Evolutionary conservation across 2,888 invertebrate genomes (phyloP), one percentile per base, ranked within the genome.

Genomic region (Lithophane socia): DNA sequence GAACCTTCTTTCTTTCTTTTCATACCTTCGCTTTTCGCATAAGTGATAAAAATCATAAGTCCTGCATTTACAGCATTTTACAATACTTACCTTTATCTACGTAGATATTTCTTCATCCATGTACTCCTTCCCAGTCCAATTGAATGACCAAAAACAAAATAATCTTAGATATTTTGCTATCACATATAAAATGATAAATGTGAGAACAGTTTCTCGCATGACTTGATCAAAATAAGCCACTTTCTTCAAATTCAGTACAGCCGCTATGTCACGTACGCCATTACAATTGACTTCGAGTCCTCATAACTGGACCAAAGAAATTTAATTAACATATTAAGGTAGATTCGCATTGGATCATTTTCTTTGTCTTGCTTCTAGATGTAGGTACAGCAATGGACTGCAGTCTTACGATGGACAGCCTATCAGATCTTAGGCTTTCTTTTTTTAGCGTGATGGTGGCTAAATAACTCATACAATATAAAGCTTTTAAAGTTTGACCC

Each of bases 261-360:
- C 79, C 85, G 79, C 49, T 83, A 78, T n/a, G 79, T 86, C 75
- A 80, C 87, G 86, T 85, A 78, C 64, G 47, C 70, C 24, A 78
- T 79, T 75, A n/a, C 66, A 42, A 66, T 63, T 68, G 12, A 21
- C 12, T 61, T 16, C 12, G 10, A 13, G n/a, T 52, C 29, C 7
- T 76, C 52, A 61, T 76, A 73, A 68, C 12, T 84, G 44, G 63
- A 63, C 47, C 42, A 63, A 18, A 10, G 29, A 37, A 18, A 61
- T 37, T 18, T 18, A 1, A 37, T 61, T 61, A 61, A 4, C 61
- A 61, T 61, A 60, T 9, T 37, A 58, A 60, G 29, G 7, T 44
- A 44, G 49, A 37, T 58, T 37, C 2, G n/a, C 29, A 52, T 37
- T 24, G 3, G 47, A 4, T 10, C 7, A 3, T n/a, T 49, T 4